Base-by-base conservation (phyloP, 2,888 invertebrate genomes). In the Ellobium chinense region DNA sequence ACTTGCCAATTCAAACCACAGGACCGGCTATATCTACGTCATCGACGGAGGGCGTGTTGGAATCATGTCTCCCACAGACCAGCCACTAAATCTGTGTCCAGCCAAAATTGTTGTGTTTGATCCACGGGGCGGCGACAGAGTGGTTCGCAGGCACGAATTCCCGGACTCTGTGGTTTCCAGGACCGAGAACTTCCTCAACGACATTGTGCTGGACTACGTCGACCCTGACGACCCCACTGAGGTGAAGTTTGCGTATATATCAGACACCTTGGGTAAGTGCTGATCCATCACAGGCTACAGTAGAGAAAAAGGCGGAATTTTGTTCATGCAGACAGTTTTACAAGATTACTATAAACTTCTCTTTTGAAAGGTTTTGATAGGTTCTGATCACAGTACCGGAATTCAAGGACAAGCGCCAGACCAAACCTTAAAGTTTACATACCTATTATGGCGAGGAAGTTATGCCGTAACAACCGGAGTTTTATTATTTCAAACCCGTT, bases 21-120 rank as follows among this genome's bases (percentile, higher is more conserved):
- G 87, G 74, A 85, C 84, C 14, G 88, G 88, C 5, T 83, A 81
- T 39, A 86, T 90, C 87, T 90, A 87, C 83, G 87, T 89, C 4
- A 86, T 89, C 66, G 90, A 90, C 72, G 85, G 84, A 9, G 89
- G 90, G 2, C 60, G 85, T 1, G 54, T 75, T 4, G 85, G 77
- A 12, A 60, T 83, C 18, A 34, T 46, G 36, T 54, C 77, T 7
- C 77, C 77, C 2, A 68, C 81, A 2, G 76, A 69, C 5, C 75
- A 78, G 9, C 72, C 81, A 0, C 58, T 65, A 56, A 85, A 86
- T 63, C 60, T 81, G 21, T 90, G 89, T 54, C 87, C 87, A 9
- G 86, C 90, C 7, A 90, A 89, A 83, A 83, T 90, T 29, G 83
- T 87, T 2, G 74, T 77, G 1, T 36, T 60, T n/a, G 65, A 68